phyloP scores from a whole-genome alignment of 2,888 invertebrate species.

The Morpho deidamia region DNA sequence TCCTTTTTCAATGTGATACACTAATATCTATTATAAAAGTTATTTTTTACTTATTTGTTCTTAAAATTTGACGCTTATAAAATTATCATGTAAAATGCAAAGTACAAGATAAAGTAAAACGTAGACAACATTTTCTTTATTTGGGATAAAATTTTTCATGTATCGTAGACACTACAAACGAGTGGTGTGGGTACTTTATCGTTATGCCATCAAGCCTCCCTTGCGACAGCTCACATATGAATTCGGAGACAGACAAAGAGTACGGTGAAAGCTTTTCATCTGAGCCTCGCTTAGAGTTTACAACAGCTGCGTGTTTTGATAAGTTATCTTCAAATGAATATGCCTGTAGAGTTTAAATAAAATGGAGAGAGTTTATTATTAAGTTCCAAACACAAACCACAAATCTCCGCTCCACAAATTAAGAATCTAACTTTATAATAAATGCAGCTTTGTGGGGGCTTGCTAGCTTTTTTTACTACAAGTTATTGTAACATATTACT shows the following conservation, averaged over 20 bases:
- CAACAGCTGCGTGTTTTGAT: conserved; percentile 21
- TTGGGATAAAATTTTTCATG: conserved; percentile 6
- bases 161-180: conserved; percentile 1
- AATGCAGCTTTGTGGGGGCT: too few relatives aligned
- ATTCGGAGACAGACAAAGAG: conserved; percentile 27
- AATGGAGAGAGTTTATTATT: too few relatives aligned
- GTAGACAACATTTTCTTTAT: neutral
- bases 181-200: conserved; percentile 10
- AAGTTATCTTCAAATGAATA: conserved; percentile 16
- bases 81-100: neutral
- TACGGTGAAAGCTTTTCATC: conserved; percentile 27
- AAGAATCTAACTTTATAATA: too few relatives aligned
- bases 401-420: too few relatives aligned
- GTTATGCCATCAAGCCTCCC: conserved; percentile 17
- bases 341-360: neutral
- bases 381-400: too few relatives aligned
- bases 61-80: neutral
- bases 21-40: too few relatives aligned
- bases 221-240: conserved; percentile 24
- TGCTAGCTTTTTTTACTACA: too few relatives aligned
- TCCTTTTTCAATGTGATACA: too few relatives aligned
- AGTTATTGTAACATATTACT: too few relatives aligned
- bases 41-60: too few relatives aligned
- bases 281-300: conserved; percentile 15
- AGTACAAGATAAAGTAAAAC: neutral